These are phyloP conservation scores for Brachyistius frenatus DNA, from an alignment of 2,113 vertebrate genomes.

Conservation along the genomic window DNA sequence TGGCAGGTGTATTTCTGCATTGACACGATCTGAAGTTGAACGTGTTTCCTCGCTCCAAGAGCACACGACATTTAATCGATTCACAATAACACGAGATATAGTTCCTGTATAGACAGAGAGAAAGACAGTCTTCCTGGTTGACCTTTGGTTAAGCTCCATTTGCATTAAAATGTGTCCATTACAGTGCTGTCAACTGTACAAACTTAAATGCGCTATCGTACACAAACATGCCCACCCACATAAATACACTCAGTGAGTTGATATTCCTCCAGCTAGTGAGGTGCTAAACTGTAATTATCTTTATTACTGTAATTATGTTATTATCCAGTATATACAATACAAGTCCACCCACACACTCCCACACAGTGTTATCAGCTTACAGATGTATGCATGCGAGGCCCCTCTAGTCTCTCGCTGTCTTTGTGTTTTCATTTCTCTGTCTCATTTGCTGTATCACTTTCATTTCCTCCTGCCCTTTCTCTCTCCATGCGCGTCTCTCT, in stretches of 20 bases:
- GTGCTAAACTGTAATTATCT: background rate
- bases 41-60: no score
- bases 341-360: background rate
- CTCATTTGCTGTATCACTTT: conserved; percentile 40
- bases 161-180: background rate
- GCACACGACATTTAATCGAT: no score
- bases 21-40: no score
- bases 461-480: conserved; percentile 33
- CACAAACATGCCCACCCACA: background rate
- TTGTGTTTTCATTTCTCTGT: conserved; percentile 14
- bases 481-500: background rate
- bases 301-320: conserved; percentile 3
- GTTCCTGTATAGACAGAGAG: no score
- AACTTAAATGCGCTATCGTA: background rate
- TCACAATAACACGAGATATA: no score
- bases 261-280: background rate
- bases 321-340: background rate
- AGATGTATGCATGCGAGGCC: background rate
- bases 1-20: no score
- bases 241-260: background rate
- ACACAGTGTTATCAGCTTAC: background rate
- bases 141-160: background rate
- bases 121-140: background rate
- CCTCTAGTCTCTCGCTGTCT: background rate
- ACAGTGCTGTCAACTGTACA: background rate